Conservation (phyloP, 2,888 invertebrate genomes). For the Coelopa pilipes region DNA sequence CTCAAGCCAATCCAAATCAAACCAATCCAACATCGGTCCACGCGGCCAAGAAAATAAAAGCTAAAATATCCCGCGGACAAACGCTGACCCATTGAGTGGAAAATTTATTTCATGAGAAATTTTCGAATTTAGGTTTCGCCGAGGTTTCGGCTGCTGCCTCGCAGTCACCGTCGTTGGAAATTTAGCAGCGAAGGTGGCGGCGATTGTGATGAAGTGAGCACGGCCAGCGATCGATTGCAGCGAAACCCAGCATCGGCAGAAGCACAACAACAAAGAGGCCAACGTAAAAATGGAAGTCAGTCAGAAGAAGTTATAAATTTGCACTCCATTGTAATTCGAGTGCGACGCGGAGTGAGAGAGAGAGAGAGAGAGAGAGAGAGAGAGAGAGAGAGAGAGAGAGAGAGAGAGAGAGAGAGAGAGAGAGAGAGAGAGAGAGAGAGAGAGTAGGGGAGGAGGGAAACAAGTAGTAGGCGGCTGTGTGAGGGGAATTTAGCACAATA, state of each 20-base stretch:
- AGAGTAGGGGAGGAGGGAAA: too few relatives aligned
- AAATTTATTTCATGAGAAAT: slow-evolving; percentile 35
- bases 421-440: neutral
- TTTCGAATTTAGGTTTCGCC: slow-evolving; percentile 6
- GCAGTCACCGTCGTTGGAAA: too few relatives aligned
- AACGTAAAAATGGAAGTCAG: too few relatives aligned
- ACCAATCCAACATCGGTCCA: neutral
- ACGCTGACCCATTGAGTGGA: slow-evolving; percentile 24
- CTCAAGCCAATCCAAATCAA: too few relatives aligned
- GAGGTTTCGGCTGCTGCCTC: neutral
- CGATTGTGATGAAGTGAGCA: slow-evolving; percentile 1
- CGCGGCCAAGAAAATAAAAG: slow-evolving; percentile 12
- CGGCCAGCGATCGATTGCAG: neutral
- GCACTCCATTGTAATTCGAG: slow-evolving; percentile 1
- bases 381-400: neutral
- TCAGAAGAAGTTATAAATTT: neutral
- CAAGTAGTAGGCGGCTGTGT: neutral
- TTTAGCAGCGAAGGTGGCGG: too few relatives aligned
- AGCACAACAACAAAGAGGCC: too few relatives aligned
- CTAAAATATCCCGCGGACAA: slow-evolving; percentile 27
- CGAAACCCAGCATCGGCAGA: too few relatives aligned
- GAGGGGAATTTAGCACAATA: slow-evolving; percentile 1
- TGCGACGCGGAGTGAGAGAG: neutral
- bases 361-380: neutral
- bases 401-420: neutral